A percentile compares a stretch with the other conserved stretches of the same genome.
Evolutionary conservation across 2,888 invertebrate genomes (phyloP).

Genomic region (Neoaliturus tenellus): DNA sequence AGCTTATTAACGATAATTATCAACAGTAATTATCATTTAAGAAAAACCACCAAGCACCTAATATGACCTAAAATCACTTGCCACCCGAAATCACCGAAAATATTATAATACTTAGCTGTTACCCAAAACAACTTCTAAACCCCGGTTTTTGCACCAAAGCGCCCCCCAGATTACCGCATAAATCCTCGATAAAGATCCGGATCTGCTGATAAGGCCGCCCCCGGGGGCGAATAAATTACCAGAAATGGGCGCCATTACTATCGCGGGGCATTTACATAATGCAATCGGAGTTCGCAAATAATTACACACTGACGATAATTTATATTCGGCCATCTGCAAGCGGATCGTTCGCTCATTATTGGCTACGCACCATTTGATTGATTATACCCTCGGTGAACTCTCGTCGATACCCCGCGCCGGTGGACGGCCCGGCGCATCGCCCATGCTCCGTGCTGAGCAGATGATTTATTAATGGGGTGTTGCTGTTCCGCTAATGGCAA

Average conservation of each 20-base stretch:
- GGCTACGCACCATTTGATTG: constrained; percentile 31
- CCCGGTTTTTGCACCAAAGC: not conserved
- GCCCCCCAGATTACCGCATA: not conserved
- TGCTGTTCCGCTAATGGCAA: constrained; percentile 13
- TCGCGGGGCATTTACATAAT: constrained; percentile 8
- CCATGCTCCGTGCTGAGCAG: not conserved
- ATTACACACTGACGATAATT: constrained; percentile 21
- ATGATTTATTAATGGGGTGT: constrained; percentile 26
- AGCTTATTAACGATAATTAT: too few relatives aligned
- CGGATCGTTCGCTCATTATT: not conserved
- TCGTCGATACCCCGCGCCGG: not conserved
- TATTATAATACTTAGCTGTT: not conserved
- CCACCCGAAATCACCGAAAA: not conserved
- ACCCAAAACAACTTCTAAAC: not conserved
- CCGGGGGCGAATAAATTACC: not conserved
- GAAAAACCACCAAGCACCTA: not conserved
- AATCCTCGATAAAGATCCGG: constrained; percentile 3
- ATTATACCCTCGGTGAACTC: constrained; percentile 7
- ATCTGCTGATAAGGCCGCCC: not conserved
- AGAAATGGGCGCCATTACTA: constrained; percentile 24
- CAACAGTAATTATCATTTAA: too few relatives aligned
- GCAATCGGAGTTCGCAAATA: constrained; percentile 37
- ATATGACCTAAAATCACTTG: not conserved
- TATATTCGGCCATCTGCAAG: constrained; percentile 38
- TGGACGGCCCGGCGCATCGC: too few relatives aligned